Evolutionary conservation across 1,140 invertebrate species (phyloP), one percentile per base, ranked within the genome.

Genomic region (Micrasema longulum): DNA sequence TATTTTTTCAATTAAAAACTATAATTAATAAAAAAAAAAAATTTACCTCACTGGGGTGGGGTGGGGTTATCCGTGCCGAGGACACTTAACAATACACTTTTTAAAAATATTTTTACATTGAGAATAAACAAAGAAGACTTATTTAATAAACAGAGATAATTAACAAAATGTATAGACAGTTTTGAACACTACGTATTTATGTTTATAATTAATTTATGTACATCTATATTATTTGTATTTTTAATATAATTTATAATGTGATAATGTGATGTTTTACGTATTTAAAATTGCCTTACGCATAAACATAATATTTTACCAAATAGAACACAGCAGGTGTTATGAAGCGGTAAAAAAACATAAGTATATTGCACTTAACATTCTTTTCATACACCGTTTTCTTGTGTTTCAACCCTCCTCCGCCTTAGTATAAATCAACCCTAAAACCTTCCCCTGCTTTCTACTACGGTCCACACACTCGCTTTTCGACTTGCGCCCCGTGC

Each of bases 361-460:
- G 57, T 73, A 52, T 72, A 62, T 67, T 35, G 53, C 55, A 62
- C 55, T 62, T 62, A 62, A 62, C 55, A 62, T 62, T 62, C 55
- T 55, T 12, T 41, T 7, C 35, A 12, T 62, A 62, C 55, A 62
- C 6, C 22, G 31, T 11, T 20, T 20, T 43, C 20, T 31, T 26
- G 23, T 55, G 20, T 16, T 41, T 20, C 55, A 38, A 63, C 65
- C 52, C 50, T 55, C 64, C 66, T 31, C 36, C 71, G n/a, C 38
- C n/a, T 35, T 45, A 43, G 43, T 53, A 73, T 73, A 73, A 73
- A 73, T 73, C 72, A 73, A 65, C 65, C 57, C 55, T 52, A 53
- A 41, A 62, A 43, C 14, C 41, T 41, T 36, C 55, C 52, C 52
- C 18, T n/a, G n/a, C n/a, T n/a, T n/a, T n/a, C n/a, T n/a, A n/a